A percentile compares a stretch with the other conserved stretches of the same genome.
Conservation (phyloP, 2,113 vertebrate genomes). For the Gavia stellata region DNA sequence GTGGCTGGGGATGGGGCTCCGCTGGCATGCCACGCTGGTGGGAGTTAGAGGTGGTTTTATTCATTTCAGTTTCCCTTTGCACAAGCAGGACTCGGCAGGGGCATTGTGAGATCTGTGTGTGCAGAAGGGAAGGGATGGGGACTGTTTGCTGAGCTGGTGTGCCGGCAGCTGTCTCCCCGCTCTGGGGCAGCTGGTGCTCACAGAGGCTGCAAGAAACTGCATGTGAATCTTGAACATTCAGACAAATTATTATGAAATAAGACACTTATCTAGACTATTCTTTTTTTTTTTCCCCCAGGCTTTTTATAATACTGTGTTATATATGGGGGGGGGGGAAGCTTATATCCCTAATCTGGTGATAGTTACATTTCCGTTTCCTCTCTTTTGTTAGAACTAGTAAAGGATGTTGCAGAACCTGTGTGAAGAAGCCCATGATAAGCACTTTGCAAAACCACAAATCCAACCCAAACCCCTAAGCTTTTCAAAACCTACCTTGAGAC, state of each 20-base stretch:
- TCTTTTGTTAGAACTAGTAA: not conserved
- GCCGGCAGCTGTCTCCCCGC: not conserved
- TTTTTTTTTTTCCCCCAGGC: rapidly evolving
- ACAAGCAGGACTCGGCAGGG: rapidly evolving
- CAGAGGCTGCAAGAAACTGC: not conserved
- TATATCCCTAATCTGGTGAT: not conserved
- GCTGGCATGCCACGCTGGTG: rapidly evolving
- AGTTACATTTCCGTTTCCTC: not conserved
- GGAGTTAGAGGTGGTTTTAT: too few relatives aligned
- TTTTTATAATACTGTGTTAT: not conserved
- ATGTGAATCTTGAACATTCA: rapidly evolving
- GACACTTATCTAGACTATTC: not conserved
- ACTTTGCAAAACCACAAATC: not conserved
- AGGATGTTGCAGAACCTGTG: not conserved
- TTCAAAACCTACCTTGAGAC: not conserved
- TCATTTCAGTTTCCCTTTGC: rapidly evolving
- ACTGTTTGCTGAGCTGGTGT: not conserved
- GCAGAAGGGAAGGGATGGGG: too few relatives aligned
- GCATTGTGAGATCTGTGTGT: not conserved
- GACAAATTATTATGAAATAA: rapidly evolving
- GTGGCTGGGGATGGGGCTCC: not conserved
- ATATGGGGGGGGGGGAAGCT: rapidly evolving
- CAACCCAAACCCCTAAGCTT: not conserved
- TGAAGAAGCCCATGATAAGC: rapidly evolving
- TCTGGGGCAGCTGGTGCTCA: not conserved